Base-by-base conservation (phyloP, 2,113 vertebrate species). In the Mormoops blainvillei region DNA sequence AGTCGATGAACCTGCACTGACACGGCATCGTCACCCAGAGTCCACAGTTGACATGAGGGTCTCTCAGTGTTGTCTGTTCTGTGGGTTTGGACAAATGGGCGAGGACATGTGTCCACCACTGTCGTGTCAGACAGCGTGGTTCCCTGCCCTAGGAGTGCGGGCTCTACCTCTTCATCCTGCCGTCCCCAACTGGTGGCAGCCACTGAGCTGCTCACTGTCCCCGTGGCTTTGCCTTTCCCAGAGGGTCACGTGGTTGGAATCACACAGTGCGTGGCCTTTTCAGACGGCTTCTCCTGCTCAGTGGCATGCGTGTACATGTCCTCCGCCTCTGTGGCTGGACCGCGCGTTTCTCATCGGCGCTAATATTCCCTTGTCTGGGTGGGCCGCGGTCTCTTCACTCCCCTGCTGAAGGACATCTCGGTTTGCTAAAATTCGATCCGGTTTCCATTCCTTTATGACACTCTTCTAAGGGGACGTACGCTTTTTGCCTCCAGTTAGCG, bases 191-290 rank as follows among this genome's bases (percentile, higher is more conserved):
- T 5, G 26, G 26, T 33, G 28, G 50, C 19, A 31, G 14, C 90
- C 19, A 4, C 45, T 12, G 67, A 22, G 61, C 12, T 4, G 26
- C 31, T 28, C 13, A 18, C 14, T 33, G 61, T 33, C 31, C 14
- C 5, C 7, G 20, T 22, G 0, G 54, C 54, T 48, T 4, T 19
- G n/a, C n/a, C 63, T 41, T 76, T 33, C 33, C 61, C 19, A 24
- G 20, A 56, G 74, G 19, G 48, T 73, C 33, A 0, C 0, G 0
- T 3, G 54, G 54, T 56, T 20, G 56, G n/a, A 7, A n/a, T 0
- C 38, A 0, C 5, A 5, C 22, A 3, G 45, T 0, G 1, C 0
- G 15, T 0, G 0, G 15, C 33, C 16, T 41, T n/a, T 8, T 2
- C 33, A 12, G 45, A 5, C 1, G 7, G 19, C 38, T 18, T 26